Percentiles rank a stretch among this genome's conserved stretches.
phyloP scores from a whole-genome alignment of 1,140 invertebrate genomes.

The Rhyzopertha dominica region DNA sequence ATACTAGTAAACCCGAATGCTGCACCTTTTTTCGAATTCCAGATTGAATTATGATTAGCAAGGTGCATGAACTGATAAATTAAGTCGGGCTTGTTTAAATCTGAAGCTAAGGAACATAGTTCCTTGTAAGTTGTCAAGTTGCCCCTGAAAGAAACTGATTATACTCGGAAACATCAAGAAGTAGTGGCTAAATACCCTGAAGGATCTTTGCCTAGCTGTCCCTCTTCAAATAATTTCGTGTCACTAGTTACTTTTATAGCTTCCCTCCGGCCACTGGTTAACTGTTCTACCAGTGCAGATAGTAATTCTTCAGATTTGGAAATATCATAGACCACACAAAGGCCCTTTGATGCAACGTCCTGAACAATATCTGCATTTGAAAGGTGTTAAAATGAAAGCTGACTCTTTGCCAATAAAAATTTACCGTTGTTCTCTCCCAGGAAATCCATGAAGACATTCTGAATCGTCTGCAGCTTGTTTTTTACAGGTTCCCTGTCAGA shows the following conservation, averaged over 20 bases:
- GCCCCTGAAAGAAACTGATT: constrained; percentile 52
- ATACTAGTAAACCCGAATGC: constrained; percentile 88
- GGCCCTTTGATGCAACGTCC: constrained; percentile 85
- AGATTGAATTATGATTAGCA: constrained; percentile 88
- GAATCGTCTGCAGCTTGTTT: constrained; percentile 61
- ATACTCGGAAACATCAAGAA: not conserved
- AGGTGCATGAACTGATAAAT: constrained; percentile 94
- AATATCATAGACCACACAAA: constrained; percentile 80
- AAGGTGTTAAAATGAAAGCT: not conserved
- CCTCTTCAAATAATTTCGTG: constrained; percentile 85
- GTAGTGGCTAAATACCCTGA: constrained; percentile 66
- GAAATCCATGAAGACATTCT: constrained; percentile 81
- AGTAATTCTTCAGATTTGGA: constrained; percentile 69
- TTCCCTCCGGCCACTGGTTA: constrained; percentile 71
- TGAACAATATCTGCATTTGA: constrained; percentile 70
- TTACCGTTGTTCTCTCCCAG: constrained; percentile 85
- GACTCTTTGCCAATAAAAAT: constrained; percentile 3
- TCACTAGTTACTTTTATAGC: constrained; percentile 71
- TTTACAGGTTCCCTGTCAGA: constrained; percentile 61
- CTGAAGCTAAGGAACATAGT: constrained; percentile 86
- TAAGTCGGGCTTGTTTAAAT: constrained; percentile 90
- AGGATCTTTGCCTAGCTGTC: constrained; percentile 75
- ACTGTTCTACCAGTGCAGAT: constrained; percentile 71
- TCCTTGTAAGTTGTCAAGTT: constrained; percentile 90
- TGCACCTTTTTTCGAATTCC: constrained; percentile 89